Conservation (phyloP, 2,113 vertebrate genomes). For the Erinaceus europaeus region DNA sequence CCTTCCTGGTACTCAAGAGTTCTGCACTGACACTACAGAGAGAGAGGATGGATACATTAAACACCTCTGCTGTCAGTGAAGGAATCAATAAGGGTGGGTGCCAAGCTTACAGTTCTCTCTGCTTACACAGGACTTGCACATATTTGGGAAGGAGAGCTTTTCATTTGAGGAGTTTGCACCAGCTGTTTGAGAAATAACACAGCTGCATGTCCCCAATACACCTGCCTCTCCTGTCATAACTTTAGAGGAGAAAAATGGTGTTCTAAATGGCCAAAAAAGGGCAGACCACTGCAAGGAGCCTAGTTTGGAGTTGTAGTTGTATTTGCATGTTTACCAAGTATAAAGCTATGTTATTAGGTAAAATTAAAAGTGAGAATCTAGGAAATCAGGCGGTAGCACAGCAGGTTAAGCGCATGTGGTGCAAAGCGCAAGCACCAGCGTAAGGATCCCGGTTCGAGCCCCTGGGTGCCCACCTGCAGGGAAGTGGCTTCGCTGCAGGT, state of each 20-base stretch:
- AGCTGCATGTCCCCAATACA: not conserved
- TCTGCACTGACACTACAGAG: constrained; percentile 38
- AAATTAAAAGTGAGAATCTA: constrained; percentile 8
- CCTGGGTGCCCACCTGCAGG: no score
- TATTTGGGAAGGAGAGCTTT: constrained; percentile 59
- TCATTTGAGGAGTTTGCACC: constrained; percentile 48
- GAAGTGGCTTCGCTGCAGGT: no score
- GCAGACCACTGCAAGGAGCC: not conserved
- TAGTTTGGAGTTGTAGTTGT: not conserved
- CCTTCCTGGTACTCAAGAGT: constrained; percentile 57
- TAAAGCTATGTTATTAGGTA: not conserved
- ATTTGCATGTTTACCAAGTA: not conserved
- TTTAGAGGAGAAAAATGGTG: not conserved
- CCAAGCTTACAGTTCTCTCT: constrained; percentile 58
- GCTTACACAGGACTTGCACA: constrained; percentile 38
- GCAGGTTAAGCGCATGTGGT: no score
- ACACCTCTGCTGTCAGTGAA: constrained; percentile 52
- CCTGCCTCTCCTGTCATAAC: not conserved
- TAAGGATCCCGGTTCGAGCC: no score
- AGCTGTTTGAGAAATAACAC: constrained; percentile 61
- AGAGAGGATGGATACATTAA: constrained; percentile 51
- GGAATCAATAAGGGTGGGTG: constrained; percentile 58
- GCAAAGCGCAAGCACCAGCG: no score
- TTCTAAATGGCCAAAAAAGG: not conserved
- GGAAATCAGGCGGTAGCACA: no score